Conservation (phyloP, 1,140 invertebrate genomes). For the Cotesia chilonis region DNA sequence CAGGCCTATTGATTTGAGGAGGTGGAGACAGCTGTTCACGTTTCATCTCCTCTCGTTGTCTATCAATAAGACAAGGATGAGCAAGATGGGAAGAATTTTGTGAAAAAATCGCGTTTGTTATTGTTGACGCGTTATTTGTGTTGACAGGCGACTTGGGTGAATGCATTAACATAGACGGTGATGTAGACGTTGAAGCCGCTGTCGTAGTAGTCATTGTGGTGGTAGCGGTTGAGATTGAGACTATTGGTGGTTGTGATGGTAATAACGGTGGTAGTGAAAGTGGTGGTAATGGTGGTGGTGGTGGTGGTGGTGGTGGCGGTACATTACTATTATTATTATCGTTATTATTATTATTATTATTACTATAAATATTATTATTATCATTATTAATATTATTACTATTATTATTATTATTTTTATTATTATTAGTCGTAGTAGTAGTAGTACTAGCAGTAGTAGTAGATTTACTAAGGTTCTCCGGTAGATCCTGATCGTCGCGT, state of each 20-base stretch:
- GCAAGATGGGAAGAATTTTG: conserved; percentile 29
- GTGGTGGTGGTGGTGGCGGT: too few species aligned
- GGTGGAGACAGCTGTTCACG: conserved; percentile 2
- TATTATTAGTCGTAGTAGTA: too few species aligned
- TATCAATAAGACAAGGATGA: conserved; percentile 26
- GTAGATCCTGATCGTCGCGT: conserved; percentile 78
- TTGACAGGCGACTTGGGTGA: conserved; percentile 20
- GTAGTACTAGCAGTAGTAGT: conserved; percentile 45
- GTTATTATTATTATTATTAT: too few species aligned
- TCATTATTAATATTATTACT: too few species aligned
- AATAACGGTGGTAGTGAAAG: too few species aligned
- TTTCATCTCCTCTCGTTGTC: conserved; percentile 4
- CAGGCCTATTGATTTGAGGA: neutral
- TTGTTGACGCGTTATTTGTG: neutral
- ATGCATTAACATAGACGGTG: conserved; percentile 18
- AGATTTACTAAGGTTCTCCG: conserved; percentile 82
- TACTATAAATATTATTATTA: too few species aligned
- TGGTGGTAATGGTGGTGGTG: too few species aligned
- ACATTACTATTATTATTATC: too few species aligned
- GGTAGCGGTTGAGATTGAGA: conserved; percentile 36
- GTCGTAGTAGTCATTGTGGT: conserved; percentile 9
- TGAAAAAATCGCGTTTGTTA: neutral
- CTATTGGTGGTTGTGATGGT: conserved; percentile 42
- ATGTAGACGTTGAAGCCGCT: conserved; percentile 11
- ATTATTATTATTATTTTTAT: too few species aligned